Evolutionary conservation across 1,140 invertebrate species (phyloP), one percentile per base, ranked within the genome.

Genomic region (Mya arenaria): DNA sequence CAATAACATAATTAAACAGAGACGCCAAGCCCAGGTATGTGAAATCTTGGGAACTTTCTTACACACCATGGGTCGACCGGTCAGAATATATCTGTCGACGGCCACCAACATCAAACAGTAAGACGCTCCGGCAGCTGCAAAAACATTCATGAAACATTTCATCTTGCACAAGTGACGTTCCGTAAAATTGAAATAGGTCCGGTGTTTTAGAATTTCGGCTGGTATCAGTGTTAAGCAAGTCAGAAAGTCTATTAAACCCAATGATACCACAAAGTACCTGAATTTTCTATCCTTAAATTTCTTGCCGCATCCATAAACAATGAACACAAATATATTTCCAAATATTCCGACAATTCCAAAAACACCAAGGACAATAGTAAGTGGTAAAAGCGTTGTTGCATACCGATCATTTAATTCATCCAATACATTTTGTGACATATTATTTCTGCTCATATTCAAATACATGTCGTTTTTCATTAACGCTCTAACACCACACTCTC

Each of bases 141-240:
- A 80, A 1, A 80, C 77, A 25, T 80, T 80, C 17, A 80, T 69
- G 55, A 80, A 80, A 32, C 77, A 80, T 62, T 80, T 80, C 25
- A 65, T 62, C 55, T 80, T 80, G 39, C 77, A 80, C 19, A 71
- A 39, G 8, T 10, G 23, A 17, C 34, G 19, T 44, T 80, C 48
- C 19, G 56, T 60, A 62, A 80, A 80, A 25, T 58, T 71, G 55
- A 80, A 80, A 25, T 80, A 80, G 15, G 30, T 60, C 23, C 30
- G 10, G 23, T 80, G 77, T 58, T 80, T 80, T 0, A 66, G 1
- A 25, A 71, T 71, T 30, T 80, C 77, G 10, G 77, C 77, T 25
- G 77, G 77, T 32, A 80, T 80, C 10, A 80, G 39, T 13, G 77
- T 71, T 13, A 80, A 5, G 39, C 77, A 80, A 4, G 77, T 80